Percentiles rank a stretch among this genome's conserved stretches.
phyloP scores from a whole-genome alignment of 2,888 invertebrate species.

The Heliconius ethilla region DNA sequence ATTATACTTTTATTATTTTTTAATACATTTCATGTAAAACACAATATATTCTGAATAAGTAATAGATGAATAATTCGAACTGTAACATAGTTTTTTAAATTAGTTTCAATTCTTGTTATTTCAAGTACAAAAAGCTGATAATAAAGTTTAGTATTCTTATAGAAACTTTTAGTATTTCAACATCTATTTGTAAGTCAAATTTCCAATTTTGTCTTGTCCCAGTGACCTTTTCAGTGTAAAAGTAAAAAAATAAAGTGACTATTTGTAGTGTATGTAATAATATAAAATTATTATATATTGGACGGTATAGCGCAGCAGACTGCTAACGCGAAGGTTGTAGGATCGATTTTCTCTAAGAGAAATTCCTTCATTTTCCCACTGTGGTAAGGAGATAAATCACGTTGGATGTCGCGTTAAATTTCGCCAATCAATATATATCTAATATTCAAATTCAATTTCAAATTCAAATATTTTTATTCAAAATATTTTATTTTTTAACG shows the following conservation, averaged over 20 bases:
- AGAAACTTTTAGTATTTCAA: conserved; percentile 5
- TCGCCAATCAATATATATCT: too few species aligned
- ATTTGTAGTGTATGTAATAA: not conserved
- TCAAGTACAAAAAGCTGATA: not conserved
- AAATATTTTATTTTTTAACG: too few species aligned
- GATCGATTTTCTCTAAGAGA: not conserved
- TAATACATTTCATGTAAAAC: not conserved
- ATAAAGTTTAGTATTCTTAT: not conserved
- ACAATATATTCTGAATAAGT: not conserved
- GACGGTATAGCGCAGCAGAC: not conserved
- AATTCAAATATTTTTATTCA: too few species aligned
- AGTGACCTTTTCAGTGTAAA: not conserved
- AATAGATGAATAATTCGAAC: not conserved
- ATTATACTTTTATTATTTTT: not conserved
- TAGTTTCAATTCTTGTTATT: not conserved
- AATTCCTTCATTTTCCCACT: too few species aligned
- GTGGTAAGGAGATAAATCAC: too few species aligned
- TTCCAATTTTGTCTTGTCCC: not conserved
- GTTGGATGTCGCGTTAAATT: too few species aligned
- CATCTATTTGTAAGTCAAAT: conserved; percentile 5
- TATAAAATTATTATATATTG: not conserved
- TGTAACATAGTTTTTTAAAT: not conserved
- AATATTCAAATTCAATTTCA: too few species aligned
- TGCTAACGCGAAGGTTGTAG: not conserved
- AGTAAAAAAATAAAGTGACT: not conserved